phyloP scores from a whole-genome alignment of 2,888 invertebrate genomes.

The Ashinkailepas kermadecensis region DNA sequence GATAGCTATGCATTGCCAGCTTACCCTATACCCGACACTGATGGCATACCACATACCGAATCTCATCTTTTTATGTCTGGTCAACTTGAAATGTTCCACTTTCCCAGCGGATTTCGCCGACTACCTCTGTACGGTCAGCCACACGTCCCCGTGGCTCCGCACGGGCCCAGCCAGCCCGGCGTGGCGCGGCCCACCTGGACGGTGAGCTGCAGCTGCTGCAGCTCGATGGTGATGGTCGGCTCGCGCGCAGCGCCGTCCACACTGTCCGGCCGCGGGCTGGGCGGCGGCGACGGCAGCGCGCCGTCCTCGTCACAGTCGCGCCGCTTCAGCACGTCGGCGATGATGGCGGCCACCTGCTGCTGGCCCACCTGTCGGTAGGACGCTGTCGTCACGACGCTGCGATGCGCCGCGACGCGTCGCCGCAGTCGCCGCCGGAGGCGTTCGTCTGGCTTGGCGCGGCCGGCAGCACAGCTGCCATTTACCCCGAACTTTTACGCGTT shows the following conservation, averaged over 20 bases:
- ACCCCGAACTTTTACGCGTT: no score
- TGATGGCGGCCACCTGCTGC: conserved; percentile 64
- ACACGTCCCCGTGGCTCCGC: background rate
- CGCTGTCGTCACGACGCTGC: no score
- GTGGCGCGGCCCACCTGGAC: background rate
- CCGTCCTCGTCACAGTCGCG: background rate
- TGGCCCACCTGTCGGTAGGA: conserved; percentile 43
- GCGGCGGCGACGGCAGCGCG: background rate
- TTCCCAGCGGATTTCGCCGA: no score
- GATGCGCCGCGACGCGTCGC: no score
- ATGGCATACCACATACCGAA: no score
- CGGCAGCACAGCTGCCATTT: no score
- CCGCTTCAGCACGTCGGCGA: conserved; percentile 49
- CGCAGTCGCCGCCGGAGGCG: no score
- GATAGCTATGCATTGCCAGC: no score
- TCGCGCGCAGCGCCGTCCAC: background rate
- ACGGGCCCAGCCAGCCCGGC: background rate
- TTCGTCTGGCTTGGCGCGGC: no score
- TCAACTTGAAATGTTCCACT: no score
- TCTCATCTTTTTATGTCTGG: no score
- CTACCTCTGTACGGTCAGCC: background rate
- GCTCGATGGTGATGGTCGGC: background rate
- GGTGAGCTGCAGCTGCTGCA: background rate
- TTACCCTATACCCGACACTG: no score
- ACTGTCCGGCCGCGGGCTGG: background rate